A percentile compares a stretch with the other conserved stretches of the same genome.
These are phyloP conservation scores for Bergia sp. DNA, from an alignment of 92 coral and sea anemone species.

Conservation along the genomic window DNA sequence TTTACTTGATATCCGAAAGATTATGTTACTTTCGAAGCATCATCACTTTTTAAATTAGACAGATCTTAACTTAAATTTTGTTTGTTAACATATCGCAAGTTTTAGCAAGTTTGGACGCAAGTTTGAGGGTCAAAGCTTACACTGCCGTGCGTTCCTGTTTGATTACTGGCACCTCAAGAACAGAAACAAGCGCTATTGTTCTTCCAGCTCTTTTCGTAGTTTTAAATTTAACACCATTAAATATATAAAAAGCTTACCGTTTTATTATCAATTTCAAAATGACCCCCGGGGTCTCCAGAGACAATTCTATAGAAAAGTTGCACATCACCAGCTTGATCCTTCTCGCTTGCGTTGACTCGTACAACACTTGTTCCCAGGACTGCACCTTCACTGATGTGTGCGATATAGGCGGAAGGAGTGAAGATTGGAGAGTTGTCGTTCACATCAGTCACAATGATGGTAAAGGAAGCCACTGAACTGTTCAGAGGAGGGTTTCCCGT, in stretches of 20 bases:
- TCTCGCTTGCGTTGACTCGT: constrained; percentile 65
- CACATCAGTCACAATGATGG: constrained; percentile 63
- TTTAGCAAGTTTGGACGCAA: neutral
- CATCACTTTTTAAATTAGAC: no score
- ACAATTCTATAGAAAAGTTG: constrained; percentile 55
- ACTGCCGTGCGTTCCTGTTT: neutral
- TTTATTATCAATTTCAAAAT: constrained; percentile 53
- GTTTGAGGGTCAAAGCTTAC: neutral
- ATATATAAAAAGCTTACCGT: constrained; percentile 52
- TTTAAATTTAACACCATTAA: neutral
- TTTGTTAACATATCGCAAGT: neutral
- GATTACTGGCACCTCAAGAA: no score
- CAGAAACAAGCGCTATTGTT: neutral
- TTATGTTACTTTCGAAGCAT: no score
- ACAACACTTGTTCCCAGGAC: constrained; percentile 52
- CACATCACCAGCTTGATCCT: constrained; percentile 54
- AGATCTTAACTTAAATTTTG: no score
- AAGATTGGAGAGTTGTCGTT: constrained; percentile 82
- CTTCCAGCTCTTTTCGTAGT: neutral
- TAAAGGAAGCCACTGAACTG: constrained; percentile 62
- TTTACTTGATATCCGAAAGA: no score
- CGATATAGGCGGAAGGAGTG: constrained; percentile 60
- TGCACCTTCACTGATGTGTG: constrained; percentile 59
- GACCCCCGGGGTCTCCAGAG: constrained; percentile 50
- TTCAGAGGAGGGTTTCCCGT: constrained; percentile 69